A percentile compares a stretch with the other conserved stretches of the same genome.
phyloP scores from a whole-genome alignment of 53 echinoderm and acorn worm species.

The Mesocentrotus franciscanus region DNA sequence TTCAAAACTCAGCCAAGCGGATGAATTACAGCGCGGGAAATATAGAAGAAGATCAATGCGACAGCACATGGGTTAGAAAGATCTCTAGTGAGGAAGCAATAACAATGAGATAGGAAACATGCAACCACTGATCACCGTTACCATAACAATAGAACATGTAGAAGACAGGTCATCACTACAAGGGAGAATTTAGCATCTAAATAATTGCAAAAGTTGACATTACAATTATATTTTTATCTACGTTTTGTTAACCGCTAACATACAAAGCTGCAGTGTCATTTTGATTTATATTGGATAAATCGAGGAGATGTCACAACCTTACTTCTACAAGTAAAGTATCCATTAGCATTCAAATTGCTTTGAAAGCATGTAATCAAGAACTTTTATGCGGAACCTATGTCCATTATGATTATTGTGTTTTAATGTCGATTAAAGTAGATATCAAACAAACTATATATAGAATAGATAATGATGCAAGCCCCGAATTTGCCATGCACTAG shows the following conservation, averaged over 20 bases:
- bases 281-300: neutral
- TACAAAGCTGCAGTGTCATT: neutral
- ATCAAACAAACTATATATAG: too few relatives aligned
- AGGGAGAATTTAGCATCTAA: neutral
- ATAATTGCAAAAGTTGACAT: constrained; percentile 1
- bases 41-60: constrained; percentile 26
- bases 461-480: too few relatives aligned
- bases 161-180: neutral
- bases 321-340: neutral
- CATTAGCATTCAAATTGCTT: neutral
- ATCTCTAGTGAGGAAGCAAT: neutral
- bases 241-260: neutral
- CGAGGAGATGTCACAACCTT: neutral
- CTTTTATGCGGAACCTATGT: neutral
- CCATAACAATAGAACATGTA: constrained; percentile 15
- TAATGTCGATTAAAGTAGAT: too few relatives aligned
- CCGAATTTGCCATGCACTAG: too few relatives aligned
- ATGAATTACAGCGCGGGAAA: constrained; percentile 44
- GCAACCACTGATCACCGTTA: constrained; percentile 31
- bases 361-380: neutral
- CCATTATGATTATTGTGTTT: neutral
- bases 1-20: constrained; percentile 18
- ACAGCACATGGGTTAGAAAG: constrained; percentile 30
- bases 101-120: constrained; percentile 46
- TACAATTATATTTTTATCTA: neutral